Conservation (phyloP, 2,888 invertebrate species). For the Diaprepes abbreviatus region DNA sequence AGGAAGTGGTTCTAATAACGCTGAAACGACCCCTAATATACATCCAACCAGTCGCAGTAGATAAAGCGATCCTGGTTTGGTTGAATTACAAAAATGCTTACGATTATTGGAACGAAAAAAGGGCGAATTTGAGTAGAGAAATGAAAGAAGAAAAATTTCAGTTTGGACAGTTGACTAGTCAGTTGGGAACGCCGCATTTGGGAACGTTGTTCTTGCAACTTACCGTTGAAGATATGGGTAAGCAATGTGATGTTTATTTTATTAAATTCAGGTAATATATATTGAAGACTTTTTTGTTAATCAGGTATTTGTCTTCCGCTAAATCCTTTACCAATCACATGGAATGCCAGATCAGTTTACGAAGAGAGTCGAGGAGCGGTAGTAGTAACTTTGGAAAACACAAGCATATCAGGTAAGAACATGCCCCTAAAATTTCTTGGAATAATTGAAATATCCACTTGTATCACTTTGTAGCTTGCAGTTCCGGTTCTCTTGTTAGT, state of each 20-base stretch:
- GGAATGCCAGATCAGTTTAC: constrained; percentile 76
- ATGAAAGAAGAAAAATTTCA: constrained; percentile 84
- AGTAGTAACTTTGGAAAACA: constrained; percentile 95
- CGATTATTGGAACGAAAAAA: constrained; percentile 98
- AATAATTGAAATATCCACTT: neutral
- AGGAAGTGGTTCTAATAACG: constrained; percentile 90
- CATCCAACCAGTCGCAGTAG: constrained; percentile 97
- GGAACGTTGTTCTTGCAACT: constrained; percentile 94
- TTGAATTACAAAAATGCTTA: constrained; percentile 99
- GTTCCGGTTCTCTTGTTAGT: constrained; percentile 95
- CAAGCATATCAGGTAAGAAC: constrained; percentile 80
- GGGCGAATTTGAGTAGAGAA: constrained; percentile 91
- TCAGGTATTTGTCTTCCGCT: constrained; percentile 86
- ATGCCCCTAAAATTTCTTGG: too few species aligned
- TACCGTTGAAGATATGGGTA: constrained; percentile 95
- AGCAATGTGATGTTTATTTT: neutral
- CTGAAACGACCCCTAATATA: constrained; percentile 94
- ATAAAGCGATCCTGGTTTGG: constrained; percentile 98
- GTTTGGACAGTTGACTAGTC: constrained; percentile 83
- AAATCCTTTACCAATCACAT: constrained; percentile 83
- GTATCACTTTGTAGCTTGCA: constrained; percentile 77
- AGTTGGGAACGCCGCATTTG: constrained; percentile 82
- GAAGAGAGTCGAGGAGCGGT: constrained; percentile 93
- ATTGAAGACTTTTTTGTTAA: neutral
- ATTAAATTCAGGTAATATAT: too few species aligned